Evolutionary conservation across 2,797 vertebrate genomes (phyloP).

Genomic region (Otus scops): DNA sequence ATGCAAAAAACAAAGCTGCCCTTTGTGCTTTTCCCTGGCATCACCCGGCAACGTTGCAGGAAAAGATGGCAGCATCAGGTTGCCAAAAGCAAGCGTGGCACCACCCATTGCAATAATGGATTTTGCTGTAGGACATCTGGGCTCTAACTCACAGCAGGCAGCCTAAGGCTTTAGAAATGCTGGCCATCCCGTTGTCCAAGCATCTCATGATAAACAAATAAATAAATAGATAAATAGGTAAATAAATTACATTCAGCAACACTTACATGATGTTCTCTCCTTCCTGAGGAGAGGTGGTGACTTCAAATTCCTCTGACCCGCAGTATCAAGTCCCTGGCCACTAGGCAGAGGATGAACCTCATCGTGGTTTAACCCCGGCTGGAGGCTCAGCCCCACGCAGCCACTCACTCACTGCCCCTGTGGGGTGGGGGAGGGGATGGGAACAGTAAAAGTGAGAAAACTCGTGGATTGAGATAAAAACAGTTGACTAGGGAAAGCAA

Average conservation of each 20-base stretch:
- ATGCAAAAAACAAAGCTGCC: not conserved
- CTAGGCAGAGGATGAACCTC: not conserved
- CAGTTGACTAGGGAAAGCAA: too few species aligned
- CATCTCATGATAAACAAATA: too few species aligned
- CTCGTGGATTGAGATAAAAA: too few species aligned
- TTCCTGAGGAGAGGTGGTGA: not conserved
- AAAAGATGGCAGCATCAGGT: not conserved
- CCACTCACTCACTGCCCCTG: too few species aligned
- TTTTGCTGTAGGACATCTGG: not conserved
- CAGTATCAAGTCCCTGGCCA: accelerated
- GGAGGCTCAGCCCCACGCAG: too few species aligned
- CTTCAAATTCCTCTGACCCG: not conserved
- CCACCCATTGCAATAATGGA: accelerated
- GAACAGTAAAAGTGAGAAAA: too few species aligned
- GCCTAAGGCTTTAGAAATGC: not conserved
- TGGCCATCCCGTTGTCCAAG: too few species aligned
- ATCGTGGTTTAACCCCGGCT: too few species aligned
- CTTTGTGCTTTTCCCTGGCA: not conserved
- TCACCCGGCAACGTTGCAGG: not conserved
- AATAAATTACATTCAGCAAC: not conserved
- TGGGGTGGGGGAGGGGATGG: too few species aligned
- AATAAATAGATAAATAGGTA: too few species aligned
- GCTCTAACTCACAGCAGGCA: not conserved
- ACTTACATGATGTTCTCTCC: too few species aligned
- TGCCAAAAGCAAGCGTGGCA: too few species aligned